phyloP scores from a whole-genome alignment of 2,888 invertebrate genomes.

The Atrina japonica region DNA sequence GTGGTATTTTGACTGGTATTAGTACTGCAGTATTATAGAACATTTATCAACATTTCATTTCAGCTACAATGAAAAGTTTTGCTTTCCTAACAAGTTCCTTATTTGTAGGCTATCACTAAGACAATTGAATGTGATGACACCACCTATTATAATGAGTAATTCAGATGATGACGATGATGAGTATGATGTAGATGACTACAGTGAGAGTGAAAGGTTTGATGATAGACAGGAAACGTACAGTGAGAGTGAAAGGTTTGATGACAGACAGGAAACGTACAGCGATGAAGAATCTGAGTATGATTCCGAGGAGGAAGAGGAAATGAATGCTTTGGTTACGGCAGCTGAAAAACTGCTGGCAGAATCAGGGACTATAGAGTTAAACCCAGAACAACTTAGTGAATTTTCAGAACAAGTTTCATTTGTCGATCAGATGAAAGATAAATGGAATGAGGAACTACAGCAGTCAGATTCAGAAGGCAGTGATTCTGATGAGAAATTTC shows the following conservation, averaged over 20 bases:
- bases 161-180: constrained; percentile 40
- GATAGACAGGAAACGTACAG: background rate
- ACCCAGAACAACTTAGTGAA: background rate
- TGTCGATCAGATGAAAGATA: background rate
- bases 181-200: constrained; percentile 15
- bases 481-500: background rate
- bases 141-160: constrained; percentile 37
- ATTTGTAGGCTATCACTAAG: constrained; percentile 29
- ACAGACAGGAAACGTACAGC: constrained; percentile 7
- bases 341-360: constrained; percentile 54
- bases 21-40: no score
- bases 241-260: constrained; percentile 3
- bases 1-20: no score
- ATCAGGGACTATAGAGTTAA: constrained; percentile 27
- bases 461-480: constrained; percentile 25
- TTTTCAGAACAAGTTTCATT: background rate
- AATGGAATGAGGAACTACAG: background rate
- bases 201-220: background rate
- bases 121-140: constrained; percentile 39
- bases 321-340: constrained; percentile 58
- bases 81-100: no score
- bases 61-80: no score
- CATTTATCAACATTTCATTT: no score
- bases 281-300: constrained; percentile 16
- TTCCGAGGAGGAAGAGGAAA: constrained; percentile 62